Evolutionary conservation across 2,888 invertebrate species (phyloP).

Genomic region (Hirudinaria manillensis): DNA sequence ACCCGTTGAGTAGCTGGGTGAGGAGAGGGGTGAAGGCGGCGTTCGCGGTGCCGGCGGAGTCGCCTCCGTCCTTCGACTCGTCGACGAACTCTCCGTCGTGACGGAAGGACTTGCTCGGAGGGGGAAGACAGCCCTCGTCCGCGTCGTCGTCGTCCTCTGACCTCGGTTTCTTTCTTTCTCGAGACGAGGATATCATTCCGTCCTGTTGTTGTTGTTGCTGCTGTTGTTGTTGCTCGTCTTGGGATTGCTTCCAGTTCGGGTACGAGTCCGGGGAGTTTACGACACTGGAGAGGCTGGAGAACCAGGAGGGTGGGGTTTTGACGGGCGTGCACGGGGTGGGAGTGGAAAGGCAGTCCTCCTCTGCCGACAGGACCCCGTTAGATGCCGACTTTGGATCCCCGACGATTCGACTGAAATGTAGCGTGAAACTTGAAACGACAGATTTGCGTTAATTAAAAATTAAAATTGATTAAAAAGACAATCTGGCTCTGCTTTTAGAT

Average conservation of each 20-base stretch:
- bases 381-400: constrained; percentile 4
- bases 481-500: too few species aligned
- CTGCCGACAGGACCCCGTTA: background rate
- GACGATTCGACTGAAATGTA: constrained; percentile 1
- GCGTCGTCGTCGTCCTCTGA: constrained; percentile 12
- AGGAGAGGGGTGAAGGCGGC: constrained; percentile 15
- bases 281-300: constrained; percentile 27
- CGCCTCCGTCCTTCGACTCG: background rate
- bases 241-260: constrained; percentile 31
- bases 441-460: too few species aligned
- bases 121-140: constrained; percentile 1
- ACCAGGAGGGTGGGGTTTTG: constrained; percentile 26
- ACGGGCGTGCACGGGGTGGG: background rate
- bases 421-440: too few species aligned
- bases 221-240: background rate
- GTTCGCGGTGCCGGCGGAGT: background rate
- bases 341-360: constrained; percentile 8
- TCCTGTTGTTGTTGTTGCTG: background rate
- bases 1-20: constrained; percentile 22
- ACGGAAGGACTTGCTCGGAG: constrained; percentile 12
- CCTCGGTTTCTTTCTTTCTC: constrained; percentile 18
- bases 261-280: constrained; percentile 30
- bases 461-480: too few species aligned
- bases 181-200: background rate
- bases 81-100: background rate